These are phyloP conservation scores for Bembecia ichneumoniformis DNA, from an alignment of 2,888 invertebrate species.

Conservation along the genomic window DNA sequence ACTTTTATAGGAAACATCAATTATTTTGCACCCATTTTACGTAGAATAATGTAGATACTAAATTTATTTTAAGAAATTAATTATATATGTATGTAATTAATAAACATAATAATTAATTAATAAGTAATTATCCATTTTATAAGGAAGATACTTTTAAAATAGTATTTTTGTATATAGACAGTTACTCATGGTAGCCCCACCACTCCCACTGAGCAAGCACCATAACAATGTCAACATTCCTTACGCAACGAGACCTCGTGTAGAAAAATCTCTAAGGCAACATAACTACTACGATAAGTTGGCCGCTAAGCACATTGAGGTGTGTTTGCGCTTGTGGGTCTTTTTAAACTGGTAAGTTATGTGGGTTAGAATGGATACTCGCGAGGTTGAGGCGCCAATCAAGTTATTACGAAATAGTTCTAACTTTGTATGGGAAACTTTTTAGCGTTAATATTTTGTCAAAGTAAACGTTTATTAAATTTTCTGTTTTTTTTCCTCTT, in stretches of 20 bases:
- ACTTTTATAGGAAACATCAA: too few relatives aligned
- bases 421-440: slow-evolving; percentile 14
- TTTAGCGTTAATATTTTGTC: slow-evolving; percentile 3
- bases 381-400: slow-evolving; percentile 12
- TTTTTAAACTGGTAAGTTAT: not conserved
- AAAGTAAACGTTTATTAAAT: not conserved
- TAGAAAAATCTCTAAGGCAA: slow-evolving; percentile 41
- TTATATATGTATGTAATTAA: too few relatives aligned
- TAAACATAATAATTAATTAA: too few relatives aligned
- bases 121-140: too few relatives aligned
- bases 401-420: slow-evolving; percentile 30
- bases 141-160: too few relatives aligned
- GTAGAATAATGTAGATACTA: too few relatives aligned
- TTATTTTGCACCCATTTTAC: too few relatives aligned
- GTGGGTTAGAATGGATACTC: slow-evolving; percentile 1
- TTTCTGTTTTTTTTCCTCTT: not conserved
- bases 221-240: slow-evolving; percentile 56
- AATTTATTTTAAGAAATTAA: too few relatives aligned
- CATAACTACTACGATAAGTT: not conserved
- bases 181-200: not conserved
- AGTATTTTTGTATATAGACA: too few relatives aligned
- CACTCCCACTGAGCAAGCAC: not conserved
- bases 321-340: slow-evolving; percentile 1
- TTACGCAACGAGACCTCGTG: slow-evolving; percentile 62
- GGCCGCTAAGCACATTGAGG: not conserved